A percentile compares a stretch with the other conserved stretches of the same genome.
Evolutionary conservation across 2,797 vertebrate species (phyloP).

Genomic region (Cossypha niveicapilla): DNA sequence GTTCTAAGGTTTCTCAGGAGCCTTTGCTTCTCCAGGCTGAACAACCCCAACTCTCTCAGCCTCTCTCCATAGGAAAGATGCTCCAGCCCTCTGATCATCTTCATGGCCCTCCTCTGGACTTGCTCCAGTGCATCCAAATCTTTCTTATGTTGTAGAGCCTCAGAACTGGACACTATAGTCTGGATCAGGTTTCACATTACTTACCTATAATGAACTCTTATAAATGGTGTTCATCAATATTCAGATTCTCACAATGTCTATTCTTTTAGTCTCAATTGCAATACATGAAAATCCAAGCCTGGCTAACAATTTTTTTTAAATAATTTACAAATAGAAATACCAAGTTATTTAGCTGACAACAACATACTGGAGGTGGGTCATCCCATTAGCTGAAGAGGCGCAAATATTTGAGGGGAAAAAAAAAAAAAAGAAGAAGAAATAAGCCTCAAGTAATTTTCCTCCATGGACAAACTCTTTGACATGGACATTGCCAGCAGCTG

Average conservation of each 20-base stretch:
- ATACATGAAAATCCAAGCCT: neutral
- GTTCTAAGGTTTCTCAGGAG: neutral
- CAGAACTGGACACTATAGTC: neutral
- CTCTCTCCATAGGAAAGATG: neutral
- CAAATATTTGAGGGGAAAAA: neutral
- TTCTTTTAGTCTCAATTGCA: neutral
- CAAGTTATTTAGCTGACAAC: neutral
- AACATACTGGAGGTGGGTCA: neutral
- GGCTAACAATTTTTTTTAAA: neutral
- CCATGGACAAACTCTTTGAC: neutral
- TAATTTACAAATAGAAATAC: neutral
- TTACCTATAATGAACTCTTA: neutral
- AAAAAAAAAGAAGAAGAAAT: neutral
- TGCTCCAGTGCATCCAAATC: neutral
- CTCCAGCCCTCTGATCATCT: neutral
- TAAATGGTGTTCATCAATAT: neutral
- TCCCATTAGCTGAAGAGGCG: neutral
- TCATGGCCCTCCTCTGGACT: neutral
- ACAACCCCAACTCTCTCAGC: neutral
- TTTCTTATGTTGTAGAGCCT: neutral
- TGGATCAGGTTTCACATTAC: rapidly evolving
- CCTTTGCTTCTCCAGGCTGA: neutral
- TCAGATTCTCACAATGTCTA: neutral
- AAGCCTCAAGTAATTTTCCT: neutral
- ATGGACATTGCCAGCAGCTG: rapidly evolving